Evolutionary conservation across 2,797 vertebrate genomes (phyloP).

Genomic region (Geotrypetes seraphini): DNA sequence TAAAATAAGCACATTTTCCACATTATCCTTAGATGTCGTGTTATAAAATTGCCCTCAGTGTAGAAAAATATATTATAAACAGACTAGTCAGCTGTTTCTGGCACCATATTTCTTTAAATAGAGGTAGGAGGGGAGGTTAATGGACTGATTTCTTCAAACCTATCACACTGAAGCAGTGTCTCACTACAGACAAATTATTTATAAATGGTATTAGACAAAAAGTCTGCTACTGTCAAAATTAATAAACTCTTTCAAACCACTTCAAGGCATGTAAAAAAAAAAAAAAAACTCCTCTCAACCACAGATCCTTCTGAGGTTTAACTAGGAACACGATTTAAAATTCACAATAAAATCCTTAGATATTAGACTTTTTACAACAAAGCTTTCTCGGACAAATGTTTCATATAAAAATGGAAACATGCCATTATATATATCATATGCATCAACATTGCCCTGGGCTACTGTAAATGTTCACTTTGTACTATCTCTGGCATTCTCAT

Average conservation of each 20-base stretch:
- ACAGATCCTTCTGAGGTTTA: slow-evolving; percentile 67
- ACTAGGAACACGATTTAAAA: slow-evolving; percentile 66
- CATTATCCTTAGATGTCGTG: too few relatives aligned
- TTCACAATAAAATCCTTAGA: slow-evolving; percentile 68
- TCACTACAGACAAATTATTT: slow-evolving; percentile 66
- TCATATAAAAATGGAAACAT: slow-evolving; percentile 58
- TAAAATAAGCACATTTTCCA: too few relatives aligned
- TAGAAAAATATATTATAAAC: slow-evolving; percentile 44
- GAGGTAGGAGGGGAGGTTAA: slow-evolving; percentile 57
- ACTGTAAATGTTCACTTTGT: slow-evolving; percentile 69
- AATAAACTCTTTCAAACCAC: slow-evolving; percentile 63
- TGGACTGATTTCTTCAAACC: slow-evolving; percentile 48
- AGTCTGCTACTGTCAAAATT: slow-evolving; percentile 61
- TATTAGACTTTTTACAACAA: slow-evolving; percentile 65
- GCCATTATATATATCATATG: slow-evolving; percentile 54
- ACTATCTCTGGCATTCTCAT: slow-evolving; percentile 52
- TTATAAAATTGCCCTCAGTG: slow-evolving; percentile 37
- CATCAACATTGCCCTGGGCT: slow-evolving; percentile 68
- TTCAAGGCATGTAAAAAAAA: too few relatives aligned
- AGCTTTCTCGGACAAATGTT: slow-evolving; percentile 71
- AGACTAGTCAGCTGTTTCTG: slow-evolving; percentile 39
- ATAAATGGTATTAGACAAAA: slow-evolving; percentile 66
- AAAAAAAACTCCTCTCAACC: slow-evolving; percentile 64
- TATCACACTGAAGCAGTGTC: slow-evolving; percentile 61
- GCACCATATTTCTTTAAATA: slow-evolving; percentile 46